Base-by-base conservation (phyloP, 2,888 invertebrate species). In the Troides oblongomaculatus region DNA sequence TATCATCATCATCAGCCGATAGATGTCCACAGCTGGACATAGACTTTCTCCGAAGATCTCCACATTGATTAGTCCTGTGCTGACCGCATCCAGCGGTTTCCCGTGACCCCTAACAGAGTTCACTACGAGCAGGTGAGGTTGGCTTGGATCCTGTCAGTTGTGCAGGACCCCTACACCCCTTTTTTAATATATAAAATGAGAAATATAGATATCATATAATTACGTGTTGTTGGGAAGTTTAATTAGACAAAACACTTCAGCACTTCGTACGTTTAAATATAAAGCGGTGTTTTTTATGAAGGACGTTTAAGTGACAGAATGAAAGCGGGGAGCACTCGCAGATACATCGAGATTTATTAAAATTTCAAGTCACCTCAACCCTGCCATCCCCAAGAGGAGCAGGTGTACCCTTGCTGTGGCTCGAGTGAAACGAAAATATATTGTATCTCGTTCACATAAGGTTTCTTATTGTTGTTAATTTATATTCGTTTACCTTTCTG, bases 341-440 rank as follows among this genome's bases (percentile, higher is more conserved):
- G 21, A 57, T 59, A 64, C 60, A 53, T 68, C 46, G 46, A 59
- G 68, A 60, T 68, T 68, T 68, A 68, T 64, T 59, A 68, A 68
- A 68, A 68, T 68, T 68, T 64, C 68, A 64, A 60, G 53, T 64
- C 53, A 43, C 64, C 36, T 68, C 60, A 18, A 64, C 50, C 53
- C 39, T 36, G 50, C 14, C 43, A 63, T 10, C 18, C 10, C 59
- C 50, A 4, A 21, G n/a, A 14, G 39, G 39, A n/a, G 25, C 39
- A 59, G 63, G 59, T 60, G 21, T 64, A 57, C n/a, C 57, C 57
- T 10, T 1, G 1, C 57, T 6, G 57, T 21, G 14, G 14, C 1
- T 12, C 57, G 1, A 10, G 12, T 57, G 23, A 21, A 21, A 21
- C 57, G 21, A 57, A 57, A 57, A 21, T 57, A 21, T 57, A 21